Evolutionary conservation across 2,888 invertebrate species (phyloP).

Genomic region (Gastrophysa polygoni): DNA sequence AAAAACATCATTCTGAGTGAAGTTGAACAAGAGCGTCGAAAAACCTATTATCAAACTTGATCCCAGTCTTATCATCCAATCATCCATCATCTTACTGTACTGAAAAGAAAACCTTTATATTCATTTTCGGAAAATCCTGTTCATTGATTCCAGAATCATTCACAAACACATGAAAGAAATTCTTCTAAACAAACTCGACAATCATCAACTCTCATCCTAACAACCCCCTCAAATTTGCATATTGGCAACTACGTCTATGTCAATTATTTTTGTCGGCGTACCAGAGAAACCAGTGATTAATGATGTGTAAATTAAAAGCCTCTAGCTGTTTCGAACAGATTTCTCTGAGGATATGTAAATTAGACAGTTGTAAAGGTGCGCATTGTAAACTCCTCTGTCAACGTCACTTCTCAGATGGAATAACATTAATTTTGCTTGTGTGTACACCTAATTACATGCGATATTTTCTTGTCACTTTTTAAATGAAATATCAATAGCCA

Average conservation of each 20-base stretch:
- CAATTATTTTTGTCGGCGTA: conserved; percentile 40
- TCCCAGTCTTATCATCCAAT: no score
- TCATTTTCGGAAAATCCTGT: no score
- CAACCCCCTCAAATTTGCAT: no score
- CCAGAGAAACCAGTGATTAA: conserved; percentile 46
- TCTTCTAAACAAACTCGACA: no score
- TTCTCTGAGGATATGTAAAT: conserved; percentile 58
- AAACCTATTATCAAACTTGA: no score
- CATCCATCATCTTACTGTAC: no score
- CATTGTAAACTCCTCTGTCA: conserved; percentile 56
- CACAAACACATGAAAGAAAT: no score
- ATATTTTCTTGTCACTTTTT: conserved; percentile 37
- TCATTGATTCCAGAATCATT: no score
- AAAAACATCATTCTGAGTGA: no score
- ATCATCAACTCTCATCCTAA: no score
- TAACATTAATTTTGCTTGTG: conserved; percentile 46
- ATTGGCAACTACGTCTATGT: conserved; percentile 17
- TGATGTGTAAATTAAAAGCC: conserved; percentile 59
- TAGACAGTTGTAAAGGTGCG: conserved; percentile 56
- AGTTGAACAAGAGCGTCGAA: no score
- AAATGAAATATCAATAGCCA: conserved; percentile 34
- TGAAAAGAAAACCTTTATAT: no score
- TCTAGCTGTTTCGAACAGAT: conserved; percentile 56
- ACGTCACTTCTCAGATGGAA: conserved; percentile 48
- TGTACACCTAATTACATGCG: conserved; percentile 48